Evolutionary conservation across 2,797 vertebrate species (phyloP).

Genomic region (Poeciliopsis gracilis): DNA sequence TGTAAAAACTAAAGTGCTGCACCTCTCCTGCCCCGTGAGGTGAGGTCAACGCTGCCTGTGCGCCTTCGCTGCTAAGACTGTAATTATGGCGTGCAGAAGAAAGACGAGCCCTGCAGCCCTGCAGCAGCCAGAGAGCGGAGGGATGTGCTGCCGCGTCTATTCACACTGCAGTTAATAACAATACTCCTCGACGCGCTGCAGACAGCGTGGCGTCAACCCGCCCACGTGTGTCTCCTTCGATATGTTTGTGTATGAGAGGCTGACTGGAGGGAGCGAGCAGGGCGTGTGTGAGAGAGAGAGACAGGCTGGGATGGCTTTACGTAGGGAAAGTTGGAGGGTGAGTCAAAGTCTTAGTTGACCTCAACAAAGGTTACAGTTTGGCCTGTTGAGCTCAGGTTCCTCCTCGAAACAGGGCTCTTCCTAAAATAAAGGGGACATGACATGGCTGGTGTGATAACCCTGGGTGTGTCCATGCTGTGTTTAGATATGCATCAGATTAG

Average conservation of each 20-base stretch:
- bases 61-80: slow-evolving; percentile 65
- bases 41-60: slow-evolving; percentile 56
- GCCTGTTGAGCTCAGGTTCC: neutral
- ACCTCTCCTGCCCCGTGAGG: slow-evolving; percentile 40
- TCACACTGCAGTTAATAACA: slow-evolving; percentile 81
- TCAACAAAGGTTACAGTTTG: neutral
- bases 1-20: slow-evolving; percentile 6
- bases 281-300: slow-evolving; percentile 37
- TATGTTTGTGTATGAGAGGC: slow-evolving; percentile 44
- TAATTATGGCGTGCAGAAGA: slow-evolving; percentile 80
- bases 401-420: slow-evolving; percentile 11
- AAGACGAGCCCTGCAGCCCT: slow-evolving; percentile 77
- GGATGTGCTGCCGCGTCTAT: slow-evolving; percentile 76
- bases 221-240: slow-evolving; percentile 66
- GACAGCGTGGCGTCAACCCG: slow-evolving; percentile 80
- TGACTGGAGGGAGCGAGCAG: slow-evolving; percentile 14
- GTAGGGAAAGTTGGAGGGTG: slow-evolving; percentile 12
- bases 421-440: neutral
- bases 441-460: neutral
- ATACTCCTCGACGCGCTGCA: slow-evolving; percentile 74
- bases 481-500: neutral
- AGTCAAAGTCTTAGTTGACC: slow-evolving; percentile 14
- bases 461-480: neutral
- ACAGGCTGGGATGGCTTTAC: slow-evolving; percentile 24
- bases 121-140: slow-evolving; percentile 66